Evolutionary conservation across 2,113 vertebrate genomes (phyloP).

Genomic region (Pampusana beccarii): DNA sequence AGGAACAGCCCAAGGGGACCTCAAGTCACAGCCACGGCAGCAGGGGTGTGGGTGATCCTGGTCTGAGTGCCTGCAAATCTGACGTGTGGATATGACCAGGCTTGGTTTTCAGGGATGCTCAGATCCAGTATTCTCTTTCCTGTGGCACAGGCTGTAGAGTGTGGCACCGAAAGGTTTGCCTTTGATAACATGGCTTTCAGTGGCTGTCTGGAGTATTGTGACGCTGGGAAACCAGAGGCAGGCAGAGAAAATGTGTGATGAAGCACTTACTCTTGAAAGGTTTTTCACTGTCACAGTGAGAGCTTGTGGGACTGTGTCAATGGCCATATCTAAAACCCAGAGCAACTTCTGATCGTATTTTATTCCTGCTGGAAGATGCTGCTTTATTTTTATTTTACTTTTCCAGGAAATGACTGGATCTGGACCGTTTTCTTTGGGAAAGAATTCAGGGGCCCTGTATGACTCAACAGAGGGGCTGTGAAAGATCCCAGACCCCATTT

Average conservation of each 20-base stretch:
- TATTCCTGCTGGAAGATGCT: neutral
- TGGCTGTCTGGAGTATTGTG: neutral
- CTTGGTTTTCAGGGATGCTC: neutral
- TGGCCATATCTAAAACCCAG: fast-evolving
- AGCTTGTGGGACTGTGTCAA: neutral
- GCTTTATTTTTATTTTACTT: neutral
- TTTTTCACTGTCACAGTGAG: neutral
- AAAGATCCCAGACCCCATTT: neutral
- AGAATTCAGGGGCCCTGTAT: neutral
- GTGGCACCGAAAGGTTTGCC: neutral
- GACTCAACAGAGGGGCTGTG: neutral
- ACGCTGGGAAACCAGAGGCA: neutral
- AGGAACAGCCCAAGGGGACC: neutral
- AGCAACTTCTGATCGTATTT: neutral
- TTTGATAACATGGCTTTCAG: neutral
- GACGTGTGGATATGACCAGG: neutral
- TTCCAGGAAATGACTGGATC: neutral
- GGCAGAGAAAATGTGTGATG: neutral
- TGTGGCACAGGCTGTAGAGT: neutral
- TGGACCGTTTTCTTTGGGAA: neutral
- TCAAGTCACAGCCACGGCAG: neutral
- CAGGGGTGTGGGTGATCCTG: neutral
- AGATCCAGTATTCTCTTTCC: neutral
- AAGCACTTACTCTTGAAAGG: neutral
- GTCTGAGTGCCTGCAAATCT: neutral